phyloP scores from a whole-genome alignment of 2,113 vertebrate species.

The Carassius gibelio region DNA sequence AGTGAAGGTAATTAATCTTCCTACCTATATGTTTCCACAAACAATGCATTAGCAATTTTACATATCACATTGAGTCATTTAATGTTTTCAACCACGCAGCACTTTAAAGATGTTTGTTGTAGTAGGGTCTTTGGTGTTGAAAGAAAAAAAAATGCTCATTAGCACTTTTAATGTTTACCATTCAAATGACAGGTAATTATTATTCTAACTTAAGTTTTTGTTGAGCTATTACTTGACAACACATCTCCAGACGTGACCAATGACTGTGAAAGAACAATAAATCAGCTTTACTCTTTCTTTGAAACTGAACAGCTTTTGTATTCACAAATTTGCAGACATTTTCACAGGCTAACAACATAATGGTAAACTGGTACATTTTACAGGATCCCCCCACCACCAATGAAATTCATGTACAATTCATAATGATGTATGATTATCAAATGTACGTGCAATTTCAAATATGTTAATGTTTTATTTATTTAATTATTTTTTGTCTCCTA shows the following conservation, averaged over 20 bases:
- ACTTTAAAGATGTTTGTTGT: background rate
- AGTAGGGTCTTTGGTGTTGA: background rate
- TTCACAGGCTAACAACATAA: background rate
- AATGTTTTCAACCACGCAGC: background rate
- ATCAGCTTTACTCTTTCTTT: background rate
- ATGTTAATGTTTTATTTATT: background rate
- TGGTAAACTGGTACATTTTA: background rate
- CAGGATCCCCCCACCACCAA: too few relatives aligned
- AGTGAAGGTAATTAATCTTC: constrained; percentile 87
- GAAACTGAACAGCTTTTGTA: background rate
- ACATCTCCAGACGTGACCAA: background rate
- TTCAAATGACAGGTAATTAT: background rate
- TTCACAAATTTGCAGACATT: background rate
- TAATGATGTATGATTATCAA: too few relatives aligned
- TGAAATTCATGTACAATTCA: too few relatives aligned
- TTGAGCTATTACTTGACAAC: background rate
- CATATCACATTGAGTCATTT: background rate
- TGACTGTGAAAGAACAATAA: background rate
- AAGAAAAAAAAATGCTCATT: background rate
- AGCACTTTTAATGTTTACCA: background rate
- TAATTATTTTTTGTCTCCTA: background rate
- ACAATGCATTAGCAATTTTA: background rate
- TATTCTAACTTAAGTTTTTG: background rate
- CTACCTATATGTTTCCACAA: constrained; percentile 1
- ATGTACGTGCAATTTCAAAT: too few relatives aligned